These are phyloP conservation scores for Stegana nigrithorax DNA, from an alignment of 2,888 invertebrate genomes.

Conservation along the genomic window DNA sequence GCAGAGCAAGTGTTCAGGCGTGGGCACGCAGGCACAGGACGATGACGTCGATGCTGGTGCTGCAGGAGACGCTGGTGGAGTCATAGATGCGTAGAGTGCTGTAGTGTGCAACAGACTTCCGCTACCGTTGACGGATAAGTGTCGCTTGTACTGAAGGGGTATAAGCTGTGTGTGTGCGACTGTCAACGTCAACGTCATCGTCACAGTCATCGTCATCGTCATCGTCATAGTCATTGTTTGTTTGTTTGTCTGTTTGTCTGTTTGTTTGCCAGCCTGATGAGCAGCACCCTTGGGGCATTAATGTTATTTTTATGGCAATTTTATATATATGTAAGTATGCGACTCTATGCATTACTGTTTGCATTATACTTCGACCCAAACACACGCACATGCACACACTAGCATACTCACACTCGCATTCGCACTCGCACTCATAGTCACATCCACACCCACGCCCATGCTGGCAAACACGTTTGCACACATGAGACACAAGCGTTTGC, in stretches of 20 bases:
- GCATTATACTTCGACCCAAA: conserved; percentile 12
- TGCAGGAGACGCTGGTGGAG: background rate
- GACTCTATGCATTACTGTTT: background rate
- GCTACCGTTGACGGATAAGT: conserved; percentile 2
- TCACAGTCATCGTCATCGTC: too few relatives aligned
- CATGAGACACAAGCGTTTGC: too few relatives aligned
- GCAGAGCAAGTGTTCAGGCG: too few relatives aligned
- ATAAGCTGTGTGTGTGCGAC: background rate
- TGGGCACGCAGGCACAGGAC: too few relatives aligned
- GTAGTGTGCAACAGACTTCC: conserved; percentile 9
- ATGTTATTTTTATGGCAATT: conserved; percentile 46
- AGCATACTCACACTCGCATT: background rate
- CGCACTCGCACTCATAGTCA: too few relatives aligned
- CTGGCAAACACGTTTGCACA: too few relatives aligned
- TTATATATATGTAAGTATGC: conserved; percentile 36
- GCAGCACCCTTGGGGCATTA: conserved; percentile 41
- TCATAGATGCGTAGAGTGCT: too few relatives aligned
- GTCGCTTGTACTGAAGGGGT: background rate
- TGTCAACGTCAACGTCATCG: too few relatives aligned
- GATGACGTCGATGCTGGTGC: background rate
- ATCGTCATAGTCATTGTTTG: conserved; percentile 22
- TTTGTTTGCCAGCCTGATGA: conserved; percentile 39
- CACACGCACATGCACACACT: background rate
- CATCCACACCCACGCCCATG: too few relatives aligned
- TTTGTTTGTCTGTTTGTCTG: conserved; percentile 23